Evolutionary conservation across 2,113 vertebrate species (phyloP), one percentile per base, ranked within the genome.

Genomic region (Epinephelus lanceolatus): DNA sequence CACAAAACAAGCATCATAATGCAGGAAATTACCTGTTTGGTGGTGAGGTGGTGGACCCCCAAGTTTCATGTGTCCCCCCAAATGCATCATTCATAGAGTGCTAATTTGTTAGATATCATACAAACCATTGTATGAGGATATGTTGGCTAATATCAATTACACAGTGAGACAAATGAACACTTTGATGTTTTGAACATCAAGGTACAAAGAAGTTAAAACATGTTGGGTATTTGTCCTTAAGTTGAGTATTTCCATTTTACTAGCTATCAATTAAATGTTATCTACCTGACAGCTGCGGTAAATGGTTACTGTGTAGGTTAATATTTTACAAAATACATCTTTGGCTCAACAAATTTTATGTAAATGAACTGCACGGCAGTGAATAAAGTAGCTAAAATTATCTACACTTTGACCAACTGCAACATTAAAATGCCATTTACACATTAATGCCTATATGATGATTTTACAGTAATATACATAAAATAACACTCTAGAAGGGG

Each of bases 151-250:
- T 45, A 45, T 45, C 8, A 77, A 61, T 57, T 3, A 3, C 13
- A 18, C 56, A 62, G 13, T 70, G 49, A 81, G 45, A 75, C 57
- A 49, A 10, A 66, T 17, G 30, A n/a, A 19, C 55, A 60, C 42
- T 53, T 27, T 62, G 7, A 62, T 7, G 27, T 62, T 55, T 68
- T 23, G 0, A 57, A 67, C 52, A 25, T 18, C 9, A 30, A 77
- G 10, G 7, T 12, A 60, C 14, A 7, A 15, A 11, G 18, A 55
- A 4, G 3, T 4, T 33, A 49, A 33, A 30, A 76, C 47, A 68
- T 68, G 65, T 19, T 51, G 23, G 23, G 17, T 23, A 51, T 17
- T 51, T 49, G 11, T 17, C 19, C 17, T 52, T 47, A 23, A 23
- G 3, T 18, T 33, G 4, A 30, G 10, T 18, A 70, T 37, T 37